Evolutionary conservation across 2,888 invertebrate genomes (phyloP), one percentile per base, ranked within the genome.

Genomic region (Parasteatoda lunata): DNA sequence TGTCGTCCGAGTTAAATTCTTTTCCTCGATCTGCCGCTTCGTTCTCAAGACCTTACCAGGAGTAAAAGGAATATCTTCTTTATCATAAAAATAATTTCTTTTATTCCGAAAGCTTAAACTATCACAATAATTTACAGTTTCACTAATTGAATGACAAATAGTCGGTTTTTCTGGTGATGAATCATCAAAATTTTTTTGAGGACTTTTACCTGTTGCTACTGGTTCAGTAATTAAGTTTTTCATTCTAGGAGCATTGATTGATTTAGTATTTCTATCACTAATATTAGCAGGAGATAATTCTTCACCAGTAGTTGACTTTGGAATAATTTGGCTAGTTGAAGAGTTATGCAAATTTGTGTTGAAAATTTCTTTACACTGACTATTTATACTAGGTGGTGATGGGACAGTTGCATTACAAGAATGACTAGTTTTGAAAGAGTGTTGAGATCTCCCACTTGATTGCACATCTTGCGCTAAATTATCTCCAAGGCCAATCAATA

Each of bases 31-130:
- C 90, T 94, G 95, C 90, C 94, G 94, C 66, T 90, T 90, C 64
- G 91, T 91, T 66, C 91, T 90, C 90, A 95, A 95, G 45, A 96
- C 95, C 0, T 95, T 95, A 4, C 96, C 95, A 1, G 94, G 93
- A 91, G 94, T 93, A 94, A 94, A 94, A 59, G 94, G 94, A 90
- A 94, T 94, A 88, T 94, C 94, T 90, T 94, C 94, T 89, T 93
- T 93, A 89, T 93, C 93, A 90, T 94, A 94, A 79, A 84, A 85
- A 81, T 86, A 82, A 76, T 89, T 76, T 65, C 45, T 64, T 69
- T 77, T 77, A 45, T 66, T 47, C 45, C 45, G 77, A n/a, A 78
- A n/a, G 59, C 68, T 75, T 30, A 68, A 54, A 11, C 47, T 30
- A 59, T 84, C 84, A 49, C 45, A 48, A n/a, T 66, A 71, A 66